phyloP scores from a whole-genome alignment of 2,888 invertebrate species.

The Cataglyphis altisquamis region DNA sequence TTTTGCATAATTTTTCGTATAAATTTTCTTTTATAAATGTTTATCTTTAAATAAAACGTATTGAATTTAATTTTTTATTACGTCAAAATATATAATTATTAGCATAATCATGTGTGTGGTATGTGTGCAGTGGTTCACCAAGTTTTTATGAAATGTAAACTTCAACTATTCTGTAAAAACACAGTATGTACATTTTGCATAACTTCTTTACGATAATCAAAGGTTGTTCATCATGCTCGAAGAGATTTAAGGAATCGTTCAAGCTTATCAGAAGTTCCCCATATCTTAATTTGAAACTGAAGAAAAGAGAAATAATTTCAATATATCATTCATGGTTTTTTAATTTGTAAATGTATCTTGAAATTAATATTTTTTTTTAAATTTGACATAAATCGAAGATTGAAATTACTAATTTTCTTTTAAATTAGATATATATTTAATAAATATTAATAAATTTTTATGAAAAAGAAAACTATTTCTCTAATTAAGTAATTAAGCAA shows the following conservation, averaged over 20 bases:
- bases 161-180: slow-evolving; percentile 19
- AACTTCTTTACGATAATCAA: slow-evolving; percentile 29
- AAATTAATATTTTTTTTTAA: neutral
- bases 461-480: neutral
- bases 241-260: neutral
- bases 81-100: neutral
- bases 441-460: neutral
- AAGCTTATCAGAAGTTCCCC: neutral
- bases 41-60: neutral
- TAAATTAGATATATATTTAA: neutral
- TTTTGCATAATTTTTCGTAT: neutral
- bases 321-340: neutral
- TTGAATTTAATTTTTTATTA: neutral
- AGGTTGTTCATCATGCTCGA: slow-evolving; percentile 16
- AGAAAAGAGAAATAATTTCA: neutral
- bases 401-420: neutral
- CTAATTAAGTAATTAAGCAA: too few species aligned
- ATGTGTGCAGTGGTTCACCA: neutral
- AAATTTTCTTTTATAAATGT: neutral
- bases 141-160: slow-evolving; percentile 17
- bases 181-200: neutral
- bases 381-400: neutral
- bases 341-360: neutral
- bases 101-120: neutral
- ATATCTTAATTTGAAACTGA: neutral